A percentile compares a stretch with the other conserved stretches of the same genome.
These are phyloP conservation scores for Malurus melanocephalus DNA, from an alignment of 2,113 vertebrate genomes.

Conservation along the genomic window DNA sequence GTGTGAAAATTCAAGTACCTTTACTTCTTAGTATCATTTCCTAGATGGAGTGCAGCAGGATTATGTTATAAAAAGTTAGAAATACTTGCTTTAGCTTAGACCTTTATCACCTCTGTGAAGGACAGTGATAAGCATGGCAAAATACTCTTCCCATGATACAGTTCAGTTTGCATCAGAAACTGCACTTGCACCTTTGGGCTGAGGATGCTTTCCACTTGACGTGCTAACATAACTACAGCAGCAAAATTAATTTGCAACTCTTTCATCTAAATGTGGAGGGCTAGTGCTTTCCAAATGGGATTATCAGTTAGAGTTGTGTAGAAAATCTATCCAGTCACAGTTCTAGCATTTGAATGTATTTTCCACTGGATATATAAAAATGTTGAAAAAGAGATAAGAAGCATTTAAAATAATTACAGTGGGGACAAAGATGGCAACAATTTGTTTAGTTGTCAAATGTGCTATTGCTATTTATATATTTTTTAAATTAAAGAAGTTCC, in stretches of 20 bases:
- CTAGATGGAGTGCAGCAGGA: background rate
- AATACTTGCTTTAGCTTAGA: background rate
- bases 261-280: background rate
- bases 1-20: background rate
- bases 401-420: background rate
- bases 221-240: background rate
- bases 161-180: background rate
- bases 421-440: background rate
- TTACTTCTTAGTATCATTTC: background rate
- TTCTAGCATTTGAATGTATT: background rate
- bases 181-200: background rate
- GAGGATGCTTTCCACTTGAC: rapidly evolving
- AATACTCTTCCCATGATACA: background rate
- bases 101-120: background rate
- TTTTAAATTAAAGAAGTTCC: background rate
- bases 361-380: background rate
- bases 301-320: background rate
- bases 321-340: background rate
- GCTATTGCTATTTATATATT: background rate
- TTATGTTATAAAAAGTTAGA: background rate
- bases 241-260: background rate
- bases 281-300: background rate
- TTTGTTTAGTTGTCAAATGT: background rate
- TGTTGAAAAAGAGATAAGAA: background rate
- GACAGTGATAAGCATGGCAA: background rate